Evolutionary conservation across 1,140 invertebrate species (phyloP).

Genomic region (Zaprionus davidi): DNA sequence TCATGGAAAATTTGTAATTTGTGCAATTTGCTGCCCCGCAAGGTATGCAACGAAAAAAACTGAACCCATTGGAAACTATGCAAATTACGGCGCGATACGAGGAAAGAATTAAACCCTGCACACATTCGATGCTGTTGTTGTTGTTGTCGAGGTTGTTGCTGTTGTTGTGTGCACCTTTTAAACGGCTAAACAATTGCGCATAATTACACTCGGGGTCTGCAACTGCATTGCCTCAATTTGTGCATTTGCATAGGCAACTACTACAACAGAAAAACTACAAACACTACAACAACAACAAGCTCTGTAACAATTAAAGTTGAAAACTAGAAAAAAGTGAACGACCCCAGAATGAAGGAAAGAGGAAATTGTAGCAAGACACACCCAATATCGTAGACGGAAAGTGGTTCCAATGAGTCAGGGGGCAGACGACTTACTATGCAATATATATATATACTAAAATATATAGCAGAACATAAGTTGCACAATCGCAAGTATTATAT

Average conservation of each 20-base stretch:
- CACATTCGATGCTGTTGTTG: slow-evolving; percentile 16
- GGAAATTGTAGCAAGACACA: slow-evolving; percentile 3
- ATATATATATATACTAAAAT: too few relatives aligned
- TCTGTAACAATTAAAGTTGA: slow-evolving; percentile 68
- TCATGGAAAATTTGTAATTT: slow-evolving; percentile 48
- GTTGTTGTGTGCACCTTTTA: slow-evolving; percentile 30
- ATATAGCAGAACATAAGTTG: background rate
- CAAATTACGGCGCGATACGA: slow-evolving; percentile 49
- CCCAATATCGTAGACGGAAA: background rate
- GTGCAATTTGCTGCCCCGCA: slow-evolving; percentile 66
- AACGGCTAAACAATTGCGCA: slow-evolving; percentile 80
- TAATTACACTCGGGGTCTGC: slow-evolving; percentile 59
- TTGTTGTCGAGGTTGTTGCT: slow-evolving; percentile 3
- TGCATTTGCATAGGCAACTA: slow-evolving; percentile 67
- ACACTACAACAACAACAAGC: slow-evolving; percentile 31
- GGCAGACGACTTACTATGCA: background rate
- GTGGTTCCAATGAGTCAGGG: background rate
- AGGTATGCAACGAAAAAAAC: slow-evolving; percentile 47
- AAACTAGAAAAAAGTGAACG: slow-evolving; percentile 73
- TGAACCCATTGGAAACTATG: slow-evolving; percentile 55
- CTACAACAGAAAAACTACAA: slow-evolving; percentile 29
- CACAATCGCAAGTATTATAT: background rate
- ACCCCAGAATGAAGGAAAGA: slow-evolving; percentile 61
- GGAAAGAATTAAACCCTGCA: slow-evolving; percentile 26
- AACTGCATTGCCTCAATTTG: slow-evolving; percentile 73